phyloP scores from a whole-genome alignment of 1,140 invertebrate species.

The Grapholita molesta region DNA sequence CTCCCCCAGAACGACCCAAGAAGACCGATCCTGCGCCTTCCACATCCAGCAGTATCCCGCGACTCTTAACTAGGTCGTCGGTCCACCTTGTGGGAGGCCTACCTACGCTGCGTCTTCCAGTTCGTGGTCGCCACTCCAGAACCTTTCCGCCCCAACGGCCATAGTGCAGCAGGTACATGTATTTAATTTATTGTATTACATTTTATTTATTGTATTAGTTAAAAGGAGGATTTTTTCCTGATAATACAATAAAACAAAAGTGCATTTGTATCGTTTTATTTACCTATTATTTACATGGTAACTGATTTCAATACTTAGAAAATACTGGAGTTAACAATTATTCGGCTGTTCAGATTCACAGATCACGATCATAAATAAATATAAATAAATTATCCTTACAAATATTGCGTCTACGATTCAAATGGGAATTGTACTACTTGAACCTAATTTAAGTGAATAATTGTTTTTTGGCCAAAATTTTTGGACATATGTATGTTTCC shows the following conservation, averaged over 20 bases:
- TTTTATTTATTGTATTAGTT: too few relatives aligned
- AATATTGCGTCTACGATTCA: not conserved
- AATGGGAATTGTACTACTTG: slow-evolving; percentile 17
- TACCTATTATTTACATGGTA: slow-evolving; percentile 10
- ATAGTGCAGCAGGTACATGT: too few relatives aligned
- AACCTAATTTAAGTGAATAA: not conserved
- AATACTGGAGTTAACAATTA: slow-evolving; percentile 23
- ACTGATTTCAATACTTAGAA: slow-evolving; percentile 23
- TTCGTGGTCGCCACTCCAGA: too few relatives aligned
- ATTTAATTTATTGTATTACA: too few relatives aligned
- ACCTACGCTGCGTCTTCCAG: too few relatives aligned
- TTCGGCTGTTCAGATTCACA: slow-evolving; percentile 21
- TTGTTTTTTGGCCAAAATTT: not conserved
- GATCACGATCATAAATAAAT: slow-evolving; percentile 43
- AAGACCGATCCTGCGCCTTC: too few relatives aligned
- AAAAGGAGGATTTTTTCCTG: not conserved
- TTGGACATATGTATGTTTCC: not conserved
- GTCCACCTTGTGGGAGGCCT: too few relatives aligned
- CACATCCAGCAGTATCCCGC: too few relatives aligned
- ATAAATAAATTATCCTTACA: slow-evolving; percentile 55
- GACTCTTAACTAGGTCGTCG: too few relatives aligned
- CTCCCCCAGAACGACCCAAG: too few relatives aligned
- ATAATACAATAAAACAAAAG: slow-evolving; percentile 3
- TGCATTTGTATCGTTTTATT: not conserved
- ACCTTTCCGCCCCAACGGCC: too few relatives aligned